Conservation (phyloP, 2,797 vertebrate genomes). For the Xenentodon cancila region DNA sequence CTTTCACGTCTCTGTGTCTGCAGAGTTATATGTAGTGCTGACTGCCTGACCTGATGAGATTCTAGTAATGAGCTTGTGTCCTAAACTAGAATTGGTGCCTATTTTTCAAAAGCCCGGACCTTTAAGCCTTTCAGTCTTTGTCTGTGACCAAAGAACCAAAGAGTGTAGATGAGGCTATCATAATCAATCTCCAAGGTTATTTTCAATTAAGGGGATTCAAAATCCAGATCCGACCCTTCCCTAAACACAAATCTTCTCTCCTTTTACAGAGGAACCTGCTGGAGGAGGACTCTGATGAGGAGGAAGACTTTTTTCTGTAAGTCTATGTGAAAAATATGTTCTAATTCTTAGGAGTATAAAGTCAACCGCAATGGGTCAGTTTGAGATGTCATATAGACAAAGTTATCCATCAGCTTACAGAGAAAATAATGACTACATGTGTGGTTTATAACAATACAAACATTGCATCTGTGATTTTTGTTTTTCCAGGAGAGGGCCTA, state of each 20-base stretch:
- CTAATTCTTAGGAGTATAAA: background rate
- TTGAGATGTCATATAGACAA: too few species aligned
- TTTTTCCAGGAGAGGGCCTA: conserved; percentile 90
- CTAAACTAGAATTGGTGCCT: background rate
- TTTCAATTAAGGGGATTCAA: background rate
- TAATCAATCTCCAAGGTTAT: too few species aligned
- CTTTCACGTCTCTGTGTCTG: conserved; percentile 10
- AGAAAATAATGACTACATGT: background rate
- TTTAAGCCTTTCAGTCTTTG: too few species aligned
- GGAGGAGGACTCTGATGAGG: conserved; percentile 98
- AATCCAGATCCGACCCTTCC: background rate
- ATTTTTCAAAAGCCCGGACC: too few species aligned
- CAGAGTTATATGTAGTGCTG: background rate
- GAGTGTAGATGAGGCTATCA: too few species aligned
- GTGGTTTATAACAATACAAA: background rate
- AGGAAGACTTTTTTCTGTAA: conserved; percentile 99
- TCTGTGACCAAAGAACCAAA: too few species aligned
- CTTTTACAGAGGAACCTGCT: conserved; percentile 92
- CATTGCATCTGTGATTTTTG: conserved; percentile 7
- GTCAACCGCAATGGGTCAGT: too few species aligned
- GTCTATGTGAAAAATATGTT: conserved; percentile 57
- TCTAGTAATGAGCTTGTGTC: background rate
- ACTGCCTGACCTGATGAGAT: background rate
- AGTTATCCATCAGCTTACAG: too few species aligned
- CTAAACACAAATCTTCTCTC: conserved; percentile 44